Base-by-base conservation (phyloP, 2,888 invertebrate genomes). In the Folsomia manolachei region DNA sequence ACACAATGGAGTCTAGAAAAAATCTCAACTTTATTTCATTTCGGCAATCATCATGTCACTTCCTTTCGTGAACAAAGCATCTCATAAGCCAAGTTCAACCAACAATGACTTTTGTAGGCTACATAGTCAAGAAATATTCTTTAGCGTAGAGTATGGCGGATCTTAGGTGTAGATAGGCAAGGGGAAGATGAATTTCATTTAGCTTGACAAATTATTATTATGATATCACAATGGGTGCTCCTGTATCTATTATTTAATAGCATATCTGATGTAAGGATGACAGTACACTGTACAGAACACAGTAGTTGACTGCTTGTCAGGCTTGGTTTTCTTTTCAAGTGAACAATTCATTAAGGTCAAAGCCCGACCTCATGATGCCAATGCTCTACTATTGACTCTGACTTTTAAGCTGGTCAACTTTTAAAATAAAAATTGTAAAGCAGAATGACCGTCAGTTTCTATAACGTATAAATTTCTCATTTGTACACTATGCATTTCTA, bases 171-270 rank as follows among this genome's bases (percentile, higher is more conserved):
- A 14, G 39, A 39, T 39, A 39, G n/a, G 39, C 39, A 39, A 14
- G 39, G 14, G 39, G 7, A 39, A 9, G 7, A 39, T 4, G 39
- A 14, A 39, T 39, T 14, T 39, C 39, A 4, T 39, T 39, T n/a
- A n/a, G n/a, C n/a, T 39, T 39, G 39, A 39, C 39, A 14, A 39
- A 39, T 39, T 39, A 39, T 39, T 39, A 39, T 39, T 39, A 39
- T 39, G 39, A 39, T 39, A 27, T 25, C n/a, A 64, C 64, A 64
- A 64, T 64, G 64, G 64, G 64, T 64, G 64, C 64, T 64, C 25
- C 27, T 11, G 24, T 18, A 11, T 25, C 27, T 64, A 23, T 39
- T 14, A 39, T 39, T 39, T 39, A 39, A 39, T 39, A 14, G 39
- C 39, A 39, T 39, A 39, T 39, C 39, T 9, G 39, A 39, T 14